Evolutionary conservation across 2,888 invertebrate species (phyloP), one percentile per base, ranked within the genome.

Genomic region (Fragum sueziense): DNA sequence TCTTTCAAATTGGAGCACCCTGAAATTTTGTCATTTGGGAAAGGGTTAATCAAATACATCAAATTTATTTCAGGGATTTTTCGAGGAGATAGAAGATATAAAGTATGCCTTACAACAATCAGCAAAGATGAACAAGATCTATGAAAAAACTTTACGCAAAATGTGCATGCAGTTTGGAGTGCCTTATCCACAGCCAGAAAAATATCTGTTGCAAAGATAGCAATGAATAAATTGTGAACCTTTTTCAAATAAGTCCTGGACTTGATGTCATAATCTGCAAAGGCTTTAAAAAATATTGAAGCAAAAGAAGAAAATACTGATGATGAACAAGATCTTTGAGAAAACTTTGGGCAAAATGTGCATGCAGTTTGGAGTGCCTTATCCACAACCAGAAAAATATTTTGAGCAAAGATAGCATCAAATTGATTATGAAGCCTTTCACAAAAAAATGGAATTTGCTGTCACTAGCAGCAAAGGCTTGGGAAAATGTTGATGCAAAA

Each of bases 41-140:
- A n/a, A n/a, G n/a, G n/a, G n/a, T n/a, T n/a, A n/a, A n/a, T n/a
- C n/a, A n/a, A n/a, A n/a, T n/a, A n/a, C n/a, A n/a, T n/a, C n/a
- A n/a, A n/a, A n/a, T 70, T 71, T 34, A 67, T 86, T 88, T n/a
- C 88, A 91, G 90, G 89, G 87, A 51, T 91, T 91, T 80, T 91
- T 91, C 83, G 91, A 91, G 29, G 91, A 91, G 79, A 82, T 91
- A 41, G 91, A 91, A 74, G 91, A 91, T 70, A 75, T 91, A 7
- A 91, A 91, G 73, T 91, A 85, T 83, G 89, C 89, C 0, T 77
- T 91, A 62, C 88, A 90, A 62, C 90, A 91, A 76, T 89, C 91
- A 0, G 86, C 88, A 29, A 87, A 84, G 70, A 79, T 91, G 20
- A 91, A 91, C 79, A 83, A 85, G 57, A 88, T 88, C 61, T 91